Base-by-base conservation (phyloP, 2,113 vertebrate genomes). In the Eleginops maclovinus region DNA sequence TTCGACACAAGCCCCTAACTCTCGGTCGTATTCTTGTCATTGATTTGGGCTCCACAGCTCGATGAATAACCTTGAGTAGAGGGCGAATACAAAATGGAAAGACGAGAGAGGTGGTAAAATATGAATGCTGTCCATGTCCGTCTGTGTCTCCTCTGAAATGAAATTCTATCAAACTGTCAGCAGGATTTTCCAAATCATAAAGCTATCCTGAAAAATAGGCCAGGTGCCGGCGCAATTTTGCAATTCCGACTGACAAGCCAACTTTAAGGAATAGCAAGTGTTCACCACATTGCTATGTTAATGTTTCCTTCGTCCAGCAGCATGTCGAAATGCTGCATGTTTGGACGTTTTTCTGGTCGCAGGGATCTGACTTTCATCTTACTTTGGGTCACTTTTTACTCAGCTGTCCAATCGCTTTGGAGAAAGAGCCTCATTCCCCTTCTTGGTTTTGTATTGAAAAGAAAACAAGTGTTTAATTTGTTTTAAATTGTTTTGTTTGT, bases 11-110 rank as follows among this genome's bases (percentile, higher is more conserved):
- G 71, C 59, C 84, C 81, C 55, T 65, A 71, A 67, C 77, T 75
- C 70, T 60, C 47, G 11, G 74, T 16, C 58, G 10, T 47, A 56
- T 49, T 75, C 72, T 49, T 54, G 51, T 76, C 75, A 83, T 81
- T 82, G 83, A 79, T 88, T 89, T 75, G 68, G 64, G 83, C 67
- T 85, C 49, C 61, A 13, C 21, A 1, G 72, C 79, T 58, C 75
- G 79, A 85, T 86, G 72, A 84, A 56, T 79, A 85, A 91, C 82
- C 85, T 88, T 90, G 83, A 79, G 31, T 14, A 28, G 36, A 3
- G 51, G 63, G 10, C 0, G n/a, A 17, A 55, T 26, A 4, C 7
- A 8, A 36, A 36, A 36, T 36, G 31, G 31, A 10, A 64, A 81
- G 54, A 83, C 9, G 16, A 69, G 59, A 72, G 41, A 21, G 11